These are phyloP conservation scores for Saccostrea glomerata DNA, from an alignment of 1,140 invertebrate species.

Conservation along the genomic window DNA sequence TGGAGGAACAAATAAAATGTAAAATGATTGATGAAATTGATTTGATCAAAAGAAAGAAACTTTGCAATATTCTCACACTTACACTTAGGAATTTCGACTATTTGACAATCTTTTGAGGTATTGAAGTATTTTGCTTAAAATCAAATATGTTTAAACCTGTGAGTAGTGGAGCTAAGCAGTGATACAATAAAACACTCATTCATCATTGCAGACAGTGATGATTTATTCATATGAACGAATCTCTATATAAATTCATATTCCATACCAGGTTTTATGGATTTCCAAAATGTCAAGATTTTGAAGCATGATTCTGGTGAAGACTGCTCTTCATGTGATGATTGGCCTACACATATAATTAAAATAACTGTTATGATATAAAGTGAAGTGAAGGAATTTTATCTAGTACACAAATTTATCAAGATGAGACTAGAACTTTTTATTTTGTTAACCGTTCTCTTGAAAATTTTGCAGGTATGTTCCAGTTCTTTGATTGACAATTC, in stretches of 20 bases:
- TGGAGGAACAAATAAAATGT: background rate
- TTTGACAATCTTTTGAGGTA: conserved; percentile 11
- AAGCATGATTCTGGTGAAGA: conserved; percentile 2
- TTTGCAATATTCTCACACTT: background rate
- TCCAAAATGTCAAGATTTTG: conserved; percentile 22
- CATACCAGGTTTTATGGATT: background rate
- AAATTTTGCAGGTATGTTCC: background rate
- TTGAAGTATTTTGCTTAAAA: background rate
- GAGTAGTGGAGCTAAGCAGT: conserved; percentile 1
- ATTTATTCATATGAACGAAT: conserved; percentile 14
- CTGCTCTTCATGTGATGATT: conserved; percentile 7
- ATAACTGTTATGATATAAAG: background rate
- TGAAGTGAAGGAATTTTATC: background rate
- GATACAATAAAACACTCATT: conserved; percentile 18
- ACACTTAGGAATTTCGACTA: background rate
- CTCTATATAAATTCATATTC: conserved; percentile 4
- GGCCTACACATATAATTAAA: conserved; percentile 18
- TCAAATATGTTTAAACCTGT: background rate
- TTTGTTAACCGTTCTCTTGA: background rate
- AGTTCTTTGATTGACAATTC: background rate
- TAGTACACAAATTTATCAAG: background rate
- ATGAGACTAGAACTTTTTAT: background rate
- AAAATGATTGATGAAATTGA: background rate
- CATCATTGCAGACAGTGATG: background rate
- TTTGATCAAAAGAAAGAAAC: background rate